A percentile compares a stretch with the other conserved stretches of the same genome.
phyloP scores from a whole-genome alignment of 2,797 vertebrate species.

The Protosalanx chinensis region DNA sequence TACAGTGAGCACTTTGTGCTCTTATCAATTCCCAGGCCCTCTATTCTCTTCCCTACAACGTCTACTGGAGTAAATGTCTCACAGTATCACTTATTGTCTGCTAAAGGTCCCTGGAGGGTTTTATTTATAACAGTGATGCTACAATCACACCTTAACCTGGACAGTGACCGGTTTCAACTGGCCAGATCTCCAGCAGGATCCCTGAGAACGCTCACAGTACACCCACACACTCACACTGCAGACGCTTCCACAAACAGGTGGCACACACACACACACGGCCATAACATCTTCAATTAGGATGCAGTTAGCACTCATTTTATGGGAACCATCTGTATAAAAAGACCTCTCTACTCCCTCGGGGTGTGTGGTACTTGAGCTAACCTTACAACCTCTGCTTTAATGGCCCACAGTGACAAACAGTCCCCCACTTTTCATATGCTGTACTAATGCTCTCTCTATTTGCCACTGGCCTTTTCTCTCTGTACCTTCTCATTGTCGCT shows the following conservation, averaged over 20 bases:
- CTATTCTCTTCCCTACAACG: neutral
- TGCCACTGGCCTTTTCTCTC: neutral
- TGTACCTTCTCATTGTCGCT: slow-evolving; percentile 16
- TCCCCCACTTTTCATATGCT: no score
- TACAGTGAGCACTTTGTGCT: neutral
- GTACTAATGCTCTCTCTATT: no score
- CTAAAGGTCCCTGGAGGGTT: slow-evolving; percentile 14
- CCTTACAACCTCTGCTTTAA: neutral
- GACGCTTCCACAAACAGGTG: neutral
- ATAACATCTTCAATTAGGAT: neutral
- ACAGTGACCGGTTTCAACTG: slow-evolving; percentile 19
- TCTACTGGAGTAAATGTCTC: slow-evolving; percentile 7
- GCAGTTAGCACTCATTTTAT: slow-evolving; percentile 11
- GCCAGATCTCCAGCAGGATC: neutral
- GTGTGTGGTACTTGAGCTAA: neutral
- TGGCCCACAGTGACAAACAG: neutral
- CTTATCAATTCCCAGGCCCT: slow-evolving; percentile 8
- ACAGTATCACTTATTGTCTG: slow-evolving; percentile 24
- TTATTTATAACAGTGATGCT: slow-evolving; percentile 26
- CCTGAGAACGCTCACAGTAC: neutral
- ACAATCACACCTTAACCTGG: slow-evolving; percentile 24
- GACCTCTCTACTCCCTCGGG: neutral
- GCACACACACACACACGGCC: neutral
- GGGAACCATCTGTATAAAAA: neutral
- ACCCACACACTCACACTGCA: neutral